Percentiles rank a stretch among this genome's conserved stretches.
Evolutionary conservation across 92 coral and sea anemone species (phyloP).

Genomic region (Bergia sp.): DNA sequence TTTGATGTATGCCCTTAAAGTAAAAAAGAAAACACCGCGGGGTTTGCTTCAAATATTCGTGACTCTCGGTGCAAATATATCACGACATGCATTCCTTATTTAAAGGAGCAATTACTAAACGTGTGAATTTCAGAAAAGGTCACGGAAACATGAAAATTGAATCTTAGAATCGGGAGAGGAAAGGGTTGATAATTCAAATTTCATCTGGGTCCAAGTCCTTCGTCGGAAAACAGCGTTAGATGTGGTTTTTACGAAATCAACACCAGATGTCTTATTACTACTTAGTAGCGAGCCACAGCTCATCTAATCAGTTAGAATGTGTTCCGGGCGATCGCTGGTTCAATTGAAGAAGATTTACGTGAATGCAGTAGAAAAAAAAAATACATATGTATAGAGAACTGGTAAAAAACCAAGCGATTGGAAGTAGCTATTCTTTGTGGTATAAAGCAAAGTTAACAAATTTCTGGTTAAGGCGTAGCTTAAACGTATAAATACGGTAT

Average conservation of each 20-base stretch:
- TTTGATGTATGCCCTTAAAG: background rate
- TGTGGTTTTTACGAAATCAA: slow-evolving; percentile 19
- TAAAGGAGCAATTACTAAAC: background rate
- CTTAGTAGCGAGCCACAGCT: background rate
- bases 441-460: background rate
- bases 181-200: slow-evolving; percentile 6
- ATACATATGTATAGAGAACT: background rate
- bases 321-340: too few relatives aligned
- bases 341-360: background rate
- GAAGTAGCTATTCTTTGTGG: too few relatives aligned
- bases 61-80: slow-evolving; percentile 7
- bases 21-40: background rate
- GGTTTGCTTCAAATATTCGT: slow-evolving; percentile 14
- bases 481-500: background rate
- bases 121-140: slow-evolving; percentile 20
- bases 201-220: background rate
- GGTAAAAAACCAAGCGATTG: background rate
- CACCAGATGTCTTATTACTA: background rate
- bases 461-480: background rate
- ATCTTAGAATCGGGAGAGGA: background rate
- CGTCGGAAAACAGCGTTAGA: slow-evolving; percentile 17
- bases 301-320: background rate
- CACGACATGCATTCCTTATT: background rate
- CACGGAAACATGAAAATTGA: background rate
- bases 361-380: background rate